Percentiles rank a stretch among this genome's conserved stretches.
Evolutionary conservation across 2,797 vertebrate species (phyloP).

Genomic region (Urosaurus nigricauda): DNA sequence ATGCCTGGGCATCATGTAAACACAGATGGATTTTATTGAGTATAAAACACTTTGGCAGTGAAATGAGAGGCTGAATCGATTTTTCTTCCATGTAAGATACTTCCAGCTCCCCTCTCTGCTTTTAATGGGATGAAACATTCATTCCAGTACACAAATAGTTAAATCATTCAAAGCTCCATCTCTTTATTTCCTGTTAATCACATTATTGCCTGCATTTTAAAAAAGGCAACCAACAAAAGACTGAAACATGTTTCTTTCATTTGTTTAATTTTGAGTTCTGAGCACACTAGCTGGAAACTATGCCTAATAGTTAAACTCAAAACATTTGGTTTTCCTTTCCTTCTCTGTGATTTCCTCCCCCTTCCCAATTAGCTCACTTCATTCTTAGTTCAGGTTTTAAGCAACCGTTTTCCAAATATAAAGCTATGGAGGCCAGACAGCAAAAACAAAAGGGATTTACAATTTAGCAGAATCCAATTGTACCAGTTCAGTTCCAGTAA

Average conservation of each 20-base stretch:
- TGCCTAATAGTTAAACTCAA: constrained; percentile 84
- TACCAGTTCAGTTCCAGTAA: constrained; percentile 49
- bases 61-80: neutral
- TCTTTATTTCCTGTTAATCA: constrained; percentile 83
- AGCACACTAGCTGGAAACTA: constrained; percentile 83
- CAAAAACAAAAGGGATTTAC: constrained; percentile 63
- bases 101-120: neutral
- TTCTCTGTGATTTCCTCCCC: constrained; percentile 59
- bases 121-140: neutral
- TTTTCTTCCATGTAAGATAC: neutral
- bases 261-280: constrained; percentile 84
- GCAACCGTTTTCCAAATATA: constrained; percentile 67
- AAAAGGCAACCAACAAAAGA: constrained; percentile 64
- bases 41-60: neutral
- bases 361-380: constrained; percentile 61
- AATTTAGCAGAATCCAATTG: constrained; percentile 54
- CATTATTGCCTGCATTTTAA: constrained; percentile 78
- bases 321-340: constrained; percentile 81
- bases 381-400: constrained; percentile 65
- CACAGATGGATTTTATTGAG: neutral
- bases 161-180: constrained; percentile 74
- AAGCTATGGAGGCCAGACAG: constrained; percentile 64
- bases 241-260: constrained; percentile 85
- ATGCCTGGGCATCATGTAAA: neutral
- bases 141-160: constrained; percentile 71